A percentile compares a stretch with the other conserved stretches of the same genome.
phyloP scores from a whole-genome alignment of 2,113 vertebrate genomes.

The Ardeotis arabs region DNA sequence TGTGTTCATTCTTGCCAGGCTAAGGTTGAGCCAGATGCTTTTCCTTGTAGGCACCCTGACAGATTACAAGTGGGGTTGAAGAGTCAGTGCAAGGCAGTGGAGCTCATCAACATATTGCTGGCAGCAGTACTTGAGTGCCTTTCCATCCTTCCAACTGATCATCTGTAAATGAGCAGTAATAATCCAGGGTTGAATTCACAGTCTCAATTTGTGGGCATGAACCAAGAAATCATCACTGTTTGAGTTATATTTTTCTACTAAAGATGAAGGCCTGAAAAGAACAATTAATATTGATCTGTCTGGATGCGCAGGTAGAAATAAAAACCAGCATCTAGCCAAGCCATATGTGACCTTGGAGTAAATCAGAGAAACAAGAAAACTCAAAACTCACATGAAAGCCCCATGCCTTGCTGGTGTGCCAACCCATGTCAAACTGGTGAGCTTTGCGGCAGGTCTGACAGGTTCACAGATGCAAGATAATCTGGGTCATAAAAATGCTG shows the following conservation, averaged over 20 bases:
- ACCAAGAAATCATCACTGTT: neutral
- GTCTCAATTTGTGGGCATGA: neutral
- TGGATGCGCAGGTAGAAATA: neutral
- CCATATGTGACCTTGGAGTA: neutral
- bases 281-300: neutral
- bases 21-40: neutral
- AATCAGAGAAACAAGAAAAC: neutral
- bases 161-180: neutral
- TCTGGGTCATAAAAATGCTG: neutral
- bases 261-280: neutral
- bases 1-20: neutral
- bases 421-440: neutral
- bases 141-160: conserved; percentile 12
- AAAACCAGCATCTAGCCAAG: neutral
- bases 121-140: neutral
- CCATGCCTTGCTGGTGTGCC: neutral
- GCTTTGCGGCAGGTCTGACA: neutral
- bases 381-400: neutral
- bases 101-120: conserved; percentile 39
- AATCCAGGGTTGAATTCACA: neutral
- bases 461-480: neutral
- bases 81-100: neutral
- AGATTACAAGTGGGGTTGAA: neutral
- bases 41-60: neutral
- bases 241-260: neutral